Evolutionary conservation across 2,113 vertebrate genomes (phyloP), one percentile per base, ranked within the genome.

Genomic region (Jacana jacana): DNA sequence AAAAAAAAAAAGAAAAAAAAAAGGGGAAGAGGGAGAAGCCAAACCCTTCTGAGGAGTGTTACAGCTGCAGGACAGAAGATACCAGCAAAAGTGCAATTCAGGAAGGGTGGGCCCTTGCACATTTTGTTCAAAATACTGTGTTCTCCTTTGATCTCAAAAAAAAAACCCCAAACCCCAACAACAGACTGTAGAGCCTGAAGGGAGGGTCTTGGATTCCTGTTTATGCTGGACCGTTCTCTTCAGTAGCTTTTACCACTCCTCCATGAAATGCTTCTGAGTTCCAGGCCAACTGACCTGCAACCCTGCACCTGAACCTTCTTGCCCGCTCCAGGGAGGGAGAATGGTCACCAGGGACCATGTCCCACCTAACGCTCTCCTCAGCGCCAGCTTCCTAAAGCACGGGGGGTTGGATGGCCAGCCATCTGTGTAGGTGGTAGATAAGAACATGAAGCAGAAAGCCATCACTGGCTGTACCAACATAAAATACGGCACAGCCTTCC

Each of bases 41-140:
- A 68, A 46, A 51, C 8, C 52, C 22, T 78, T 75, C 52, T 76
- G 70, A 12, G 17, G 51, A n/a, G 15, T 19, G 20, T 40, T 73
- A 49, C 86, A 94, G 88, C 95, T 91, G 60, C 76, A 93, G 79
- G 77, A 91, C 65, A 79, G 61, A 71, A 86, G 31, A 60, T 1
- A 65, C 12, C 19, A 89, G 39, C 78, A 91, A 3, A 89, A 88
- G 23, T 28, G 52, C 61, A 58, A 10, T 58, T 84, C 91, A 96
- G 96, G 96, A 97, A 97, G 96, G 96, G 96, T 87, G 96, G 95
- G 88, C 88, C 95, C 83, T 88, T 39, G 44, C 92, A 89, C 73
- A 42, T 93, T 91, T 76, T 94, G 77, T 93, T 95, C 76, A 84
- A 78, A 95, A 93, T 61, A 76, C 35, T 23, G 24, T 4, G 54